These are phyloP conservation scores for Chloroceryle aenea DNA, from an alignment of 2,113 vertebrate species.

Conservation along the genomic window DNA sequence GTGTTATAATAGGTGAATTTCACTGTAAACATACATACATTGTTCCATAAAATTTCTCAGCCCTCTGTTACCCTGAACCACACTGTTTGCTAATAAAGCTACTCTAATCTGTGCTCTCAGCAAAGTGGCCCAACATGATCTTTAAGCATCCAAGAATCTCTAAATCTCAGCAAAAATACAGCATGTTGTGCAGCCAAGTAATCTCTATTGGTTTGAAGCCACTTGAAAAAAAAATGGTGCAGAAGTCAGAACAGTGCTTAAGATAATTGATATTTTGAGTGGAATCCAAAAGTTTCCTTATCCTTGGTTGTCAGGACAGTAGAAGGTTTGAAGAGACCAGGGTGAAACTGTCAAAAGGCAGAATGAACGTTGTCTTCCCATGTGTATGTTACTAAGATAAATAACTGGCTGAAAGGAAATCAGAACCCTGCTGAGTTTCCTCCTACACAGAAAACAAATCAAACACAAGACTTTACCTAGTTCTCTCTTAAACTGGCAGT, in stretches of 20 bases:
- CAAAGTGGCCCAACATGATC: not conserved
- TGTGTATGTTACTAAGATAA: not conserved
- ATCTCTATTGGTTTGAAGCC: not conserved
- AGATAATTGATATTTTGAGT: not conserved
- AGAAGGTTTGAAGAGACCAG: not conserved
- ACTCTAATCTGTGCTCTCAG: not conserved
- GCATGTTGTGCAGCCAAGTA: not conserved
- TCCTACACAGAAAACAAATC: not conserved
- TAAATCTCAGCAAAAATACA: not conserved
- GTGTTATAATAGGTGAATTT: slow-evolving; percentile 11
- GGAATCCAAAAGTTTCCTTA: not conserved
- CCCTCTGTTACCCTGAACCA: not conserved
- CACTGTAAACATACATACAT: not conserved
- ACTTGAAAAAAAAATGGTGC: not conserved
- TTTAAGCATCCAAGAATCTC: not conserved
- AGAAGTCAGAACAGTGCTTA: not conserved
- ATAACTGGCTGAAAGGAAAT: not conserved
- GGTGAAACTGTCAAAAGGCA: not conserved
- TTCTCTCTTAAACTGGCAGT: not conserved
- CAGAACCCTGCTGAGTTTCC: not conserved
- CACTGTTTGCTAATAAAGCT: not conserved
- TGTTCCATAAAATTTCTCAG: not conserved
- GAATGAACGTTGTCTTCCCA: not conserved
- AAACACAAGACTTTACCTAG: not conserved
- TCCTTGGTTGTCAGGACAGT: not conserved